These are phyloP conservation scores for Mesembrinibis cayennensis DNA, from an alignment of 2,113 vertebrate species.

Conservation along the genomic window DNA sequence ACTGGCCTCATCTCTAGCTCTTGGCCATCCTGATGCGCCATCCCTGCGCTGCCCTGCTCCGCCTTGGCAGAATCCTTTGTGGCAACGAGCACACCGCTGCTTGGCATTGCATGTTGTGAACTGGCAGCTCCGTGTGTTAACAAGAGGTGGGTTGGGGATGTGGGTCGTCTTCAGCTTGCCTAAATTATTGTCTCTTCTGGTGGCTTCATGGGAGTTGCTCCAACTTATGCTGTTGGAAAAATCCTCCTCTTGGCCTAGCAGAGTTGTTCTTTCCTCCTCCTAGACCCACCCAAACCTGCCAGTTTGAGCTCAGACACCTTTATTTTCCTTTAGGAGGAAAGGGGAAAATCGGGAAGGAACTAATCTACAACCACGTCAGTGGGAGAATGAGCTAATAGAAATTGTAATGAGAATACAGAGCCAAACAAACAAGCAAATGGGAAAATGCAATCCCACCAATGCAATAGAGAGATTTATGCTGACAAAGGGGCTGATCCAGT, in stretches of 20 bases:
- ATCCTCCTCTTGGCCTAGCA: neutral
- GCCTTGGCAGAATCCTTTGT: neutral
- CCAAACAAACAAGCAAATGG: conserved; percentile 11
- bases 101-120: accelerated
- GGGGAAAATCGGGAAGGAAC: neutral
- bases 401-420: neutral
- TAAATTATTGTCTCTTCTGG: neutral
- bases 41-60: accelerated
- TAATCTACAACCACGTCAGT: neutral
- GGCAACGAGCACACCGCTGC: accelerated
- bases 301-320: neutral
- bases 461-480: neutral
- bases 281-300: neutral
- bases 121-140: accelerated
- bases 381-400: neutral
- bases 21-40: neutral
- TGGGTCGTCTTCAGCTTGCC: neutral
- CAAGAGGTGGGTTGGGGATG: neutral
- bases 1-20: neutral
- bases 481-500: neutral
- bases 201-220: neutral
- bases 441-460: neutral
- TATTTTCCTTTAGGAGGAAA: neutral
- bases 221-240: neutral
- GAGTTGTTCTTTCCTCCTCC: neutral